Evolutionary conservation across 2,113 vertebrate species (phyloP), one percentile per base, ranked within the genome.

Genomic region (Archocentrus centrarchus): DNA sequence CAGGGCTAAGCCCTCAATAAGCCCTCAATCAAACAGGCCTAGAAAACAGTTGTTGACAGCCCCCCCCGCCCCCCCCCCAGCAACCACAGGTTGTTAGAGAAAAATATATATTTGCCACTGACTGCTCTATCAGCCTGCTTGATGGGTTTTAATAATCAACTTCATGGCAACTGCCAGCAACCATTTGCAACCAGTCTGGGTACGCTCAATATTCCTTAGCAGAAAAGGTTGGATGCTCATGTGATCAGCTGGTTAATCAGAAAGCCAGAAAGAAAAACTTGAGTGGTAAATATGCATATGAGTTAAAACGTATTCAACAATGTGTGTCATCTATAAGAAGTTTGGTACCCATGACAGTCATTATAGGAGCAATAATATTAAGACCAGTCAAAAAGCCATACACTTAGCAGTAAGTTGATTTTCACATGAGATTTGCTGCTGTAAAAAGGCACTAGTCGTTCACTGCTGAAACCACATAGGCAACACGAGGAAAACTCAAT

Each of bases 401-500:
- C 9, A 24, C 59, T 2, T 58, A 57, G 18, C 27, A 77, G 8
- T 39, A 1, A 30, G 57, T 15, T 30, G 20, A 82, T 70, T 88
- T 76, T 79, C 53, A 44, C 58, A 59, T 30, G 77, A 81, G 81
- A 77, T 59, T 59, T 30, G 18, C 24, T n/a, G 35, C 57, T 61
- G 80, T 79, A 60, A 66, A 80, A 62, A 75, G 66, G 8, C 37
- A 4, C 27, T 0, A 5, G 62, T 30, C 37, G 27, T 59, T 85
- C 66, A 10, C 59, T 70, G 64, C 70, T 75, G 32, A 80, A 79
- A 63, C 79, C 62, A 27, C 73, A 50, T 61, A 50, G 61, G 81
- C 75, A 61, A 85, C 73, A 85, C n/a, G 37, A 79, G 81, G 58
- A 91, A 91, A 92, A 83, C 86, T 91, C 87, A 82, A 75, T 87